Base-by-base conservation (phyloP, 2,113 vertebrate genomes). In the Pseudorectes ferrugineus region DNA sequence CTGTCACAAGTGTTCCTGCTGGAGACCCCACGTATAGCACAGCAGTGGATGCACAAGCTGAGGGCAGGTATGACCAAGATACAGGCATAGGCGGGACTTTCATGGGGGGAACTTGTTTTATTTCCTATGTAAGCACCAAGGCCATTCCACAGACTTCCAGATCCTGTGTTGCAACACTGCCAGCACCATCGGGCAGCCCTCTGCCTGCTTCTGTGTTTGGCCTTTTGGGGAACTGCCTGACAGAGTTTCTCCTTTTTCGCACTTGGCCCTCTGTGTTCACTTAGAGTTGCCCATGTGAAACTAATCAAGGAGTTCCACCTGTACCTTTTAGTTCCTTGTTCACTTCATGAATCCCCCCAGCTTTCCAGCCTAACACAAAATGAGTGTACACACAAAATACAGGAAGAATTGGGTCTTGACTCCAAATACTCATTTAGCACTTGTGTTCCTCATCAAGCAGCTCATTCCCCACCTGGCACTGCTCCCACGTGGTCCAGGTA, bases 401-500 rank as follows among this genome's bases (percentile, higher is more conserved):
- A 24, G 31, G 28, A 62, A 36, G n/a, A 25, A 70, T 43, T 88
- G n/a, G 11, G 33, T 62, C 17, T 71, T 82, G 17, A 45, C 14
- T 67, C 23, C 57, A 45, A 45, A 46, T 42, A 58, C 17, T 57
- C 14, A 19, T 19, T 58, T 71, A 75, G 35, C 52, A 14, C 10
- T 48, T 46, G 8, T 18, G 42, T 33, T 66, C n/a, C 22, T 57
- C 45, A 13, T 19, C 22, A 36, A 33, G 25, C 31, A 48, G 74
- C 61, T 66, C 7, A 3, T 36, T 92, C 14, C 20, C 12, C 12
- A 36, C 23, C 14, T 19, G 33, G 20, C 24, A 8, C 9, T 59
- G 31, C 43, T 73, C 46, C 48, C 46, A 68, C 49, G 28, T 0
- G 0, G 38, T 29, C 38, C 67, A 54, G 1, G 0, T 28, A 14